Percentiles rank a stretch among this genome's conserved stretches.
These are phyloP conservation scores for Luidia sarsii DNA, from an alignment of 53 echinoderm and acorn worm genomes.

Conservation along the genomic window DNA sequence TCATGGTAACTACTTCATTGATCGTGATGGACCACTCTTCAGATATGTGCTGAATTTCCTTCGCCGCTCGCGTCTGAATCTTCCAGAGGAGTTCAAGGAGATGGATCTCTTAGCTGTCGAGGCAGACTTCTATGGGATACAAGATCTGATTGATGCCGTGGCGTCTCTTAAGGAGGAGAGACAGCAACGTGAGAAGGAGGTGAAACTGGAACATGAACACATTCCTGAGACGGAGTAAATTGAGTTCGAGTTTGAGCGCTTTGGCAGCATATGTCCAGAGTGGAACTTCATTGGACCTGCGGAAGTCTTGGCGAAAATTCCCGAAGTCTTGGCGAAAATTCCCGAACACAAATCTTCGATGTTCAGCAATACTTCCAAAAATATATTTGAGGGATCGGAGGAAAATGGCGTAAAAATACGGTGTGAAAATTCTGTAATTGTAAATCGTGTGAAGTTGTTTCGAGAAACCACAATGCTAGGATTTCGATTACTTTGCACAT, in stretches of 20 bases:
- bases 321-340: constrained; percentile 70
- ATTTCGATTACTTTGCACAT: constrained; percentile 72
- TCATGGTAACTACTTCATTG: constrained; percentile 82
- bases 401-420: constrained; percentile 89
- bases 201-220: constrained; percentile 13
- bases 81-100: constrained; percentile 91
- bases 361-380: constrained; percentile 55
- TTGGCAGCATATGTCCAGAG: constrained; percentile 81
- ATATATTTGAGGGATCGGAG: constrained; percentile 64
- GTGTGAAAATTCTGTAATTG: constrained; percentile 75
- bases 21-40: constrained; percentile 92
- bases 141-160: constrained; percentile 83
- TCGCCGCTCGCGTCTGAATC: constrained; percentile 76
- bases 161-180: constrained; percentile 43
- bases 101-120: constrained; percentile 87
- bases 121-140: constrained; percentile 91
- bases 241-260: constrained; percentile 92
- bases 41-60: constrained; percentile 89
- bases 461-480: constrained; percentile 78
- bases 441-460: constrained; percentile 79
- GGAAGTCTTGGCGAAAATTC: constrained; percentile 75
- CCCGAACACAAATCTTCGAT: no score
- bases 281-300: constrained; percentile 80
- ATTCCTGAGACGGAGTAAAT: constrained; percentile 75
- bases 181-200: constrained; percentile 11